These are phyloP conservation scores for Sylvicola fuscatus DNA, from an alignment of 2,888 invertebrate genomes.

Conservation along the genomic window DNA sequence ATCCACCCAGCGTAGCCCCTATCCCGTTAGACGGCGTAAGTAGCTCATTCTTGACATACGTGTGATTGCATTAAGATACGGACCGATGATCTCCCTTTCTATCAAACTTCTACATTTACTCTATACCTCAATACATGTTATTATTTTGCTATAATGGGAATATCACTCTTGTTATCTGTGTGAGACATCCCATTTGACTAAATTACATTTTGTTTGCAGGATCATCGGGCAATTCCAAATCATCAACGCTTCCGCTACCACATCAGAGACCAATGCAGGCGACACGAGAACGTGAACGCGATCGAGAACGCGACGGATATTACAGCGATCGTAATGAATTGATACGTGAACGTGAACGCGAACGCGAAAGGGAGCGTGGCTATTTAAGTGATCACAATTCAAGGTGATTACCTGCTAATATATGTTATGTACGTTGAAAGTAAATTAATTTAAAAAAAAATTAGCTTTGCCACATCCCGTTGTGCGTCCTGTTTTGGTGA, in stretches of 20 bases:
- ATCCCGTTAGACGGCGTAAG: slow-evolving; percentile 70
- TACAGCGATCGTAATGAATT: slow-evolving; percentile 77
- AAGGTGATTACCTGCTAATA: slow-evolving; percentile 26
- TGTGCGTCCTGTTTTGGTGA: slow-evolving; percentile 81
- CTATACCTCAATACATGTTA: no score
- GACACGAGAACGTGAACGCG: slow-evolving; percentile 34
- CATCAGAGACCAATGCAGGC: slow-evolving; percentile 42
- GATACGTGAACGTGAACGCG: slow-evolving; percentile 53
- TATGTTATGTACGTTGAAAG: neutral
- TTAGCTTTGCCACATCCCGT: slow-evolving; percentile 37
- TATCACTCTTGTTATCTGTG: neutral
- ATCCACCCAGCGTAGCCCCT: slow-evolving; percentile 68
- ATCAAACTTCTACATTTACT: no score
- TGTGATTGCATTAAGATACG: no score
- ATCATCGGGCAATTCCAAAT: slow-evolving; percentile 54
- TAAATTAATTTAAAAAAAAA: slow-evolving; percentile 5
- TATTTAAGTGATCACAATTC: slow-evolving; percentile 62
- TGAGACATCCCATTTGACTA: slow-evolving; percentile 3
- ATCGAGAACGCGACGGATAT: slow-evolving; percentile 61
- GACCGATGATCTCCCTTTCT: no score
- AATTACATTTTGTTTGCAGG: slow-evolving; percentile 16
- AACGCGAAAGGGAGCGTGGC: slow-evolving; percentile 45
- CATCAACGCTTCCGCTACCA: slow-evolving; percentile 62
- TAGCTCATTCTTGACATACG: slow-evolving; percentile 14
- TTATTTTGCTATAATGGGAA: neutral